Evolutionary conservation across 2,888 invertebrate genomes (phyloP).

Genomic region (Scotopteryx bipunctaria): DNA sequence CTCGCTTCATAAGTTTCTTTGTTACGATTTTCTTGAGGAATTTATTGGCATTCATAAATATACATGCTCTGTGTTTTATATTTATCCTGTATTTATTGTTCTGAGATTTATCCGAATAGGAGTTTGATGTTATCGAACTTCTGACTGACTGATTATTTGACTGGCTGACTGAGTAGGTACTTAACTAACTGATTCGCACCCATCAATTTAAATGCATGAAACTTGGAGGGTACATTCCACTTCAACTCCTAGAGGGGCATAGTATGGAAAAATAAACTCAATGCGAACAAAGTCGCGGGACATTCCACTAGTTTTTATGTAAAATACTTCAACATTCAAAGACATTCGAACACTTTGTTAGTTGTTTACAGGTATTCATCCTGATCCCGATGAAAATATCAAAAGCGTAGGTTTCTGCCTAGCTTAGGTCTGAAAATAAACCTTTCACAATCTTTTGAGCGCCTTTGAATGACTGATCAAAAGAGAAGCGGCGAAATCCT

Average conservation of each 20-base stretch:
- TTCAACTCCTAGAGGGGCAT: too few relatives aligned
- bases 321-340: too few relatives aligned
- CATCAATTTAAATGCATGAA: too few relatives aligned
- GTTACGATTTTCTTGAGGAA: conserved; percentile 5
- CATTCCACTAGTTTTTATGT: too few relatives aligned
- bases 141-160: neutral
- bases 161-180: too few relatives aligned
- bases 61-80: conserved; percentile 9
- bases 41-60: conserved; percentile 24
- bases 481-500: conserved; percentile 14
- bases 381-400: conserved; percentile 5
- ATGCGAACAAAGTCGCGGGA: too few relatives aligned
- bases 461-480: conserved; percentile 19
- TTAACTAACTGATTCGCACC: too few relatives aligned
- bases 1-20: conserved; percentile 16
- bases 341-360: too few relatives aligned
- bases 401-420: neutral
- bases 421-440: conserved; percentile 5
- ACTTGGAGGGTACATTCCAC: too few relatives aligned
- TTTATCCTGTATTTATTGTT: too few relatives aligned
- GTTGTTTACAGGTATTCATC: too few relatives aligned
- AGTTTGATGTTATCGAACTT: neutral
- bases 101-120: neutral
- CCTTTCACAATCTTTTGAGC: neutral
- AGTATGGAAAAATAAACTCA: too few relatives aligned